These are phyloP conservation scores for Microchrysa polita DNA, from an alignment of 2,888 invertebrate species.

Conservation along the genomic window DNA sequence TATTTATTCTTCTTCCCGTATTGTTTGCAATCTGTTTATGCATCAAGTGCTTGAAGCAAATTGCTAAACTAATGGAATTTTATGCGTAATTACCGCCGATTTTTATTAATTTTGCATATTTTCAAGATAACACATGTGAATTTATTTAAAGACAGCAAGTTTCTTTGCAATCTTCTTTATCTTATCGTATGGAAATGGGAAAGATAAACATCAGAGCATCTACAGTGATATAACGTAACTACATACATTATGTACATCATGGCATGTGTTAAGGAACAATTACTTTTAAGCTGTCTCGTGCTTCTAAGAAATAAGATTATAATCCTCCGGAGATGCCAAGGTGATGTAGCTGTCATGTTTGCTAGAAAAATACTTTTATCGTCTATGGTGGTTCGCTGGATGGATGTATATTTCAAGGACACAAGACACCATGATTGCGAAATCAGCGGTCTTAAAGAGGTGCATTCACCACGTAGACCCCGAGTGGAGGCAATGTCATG, in stretches of 20 bases:
- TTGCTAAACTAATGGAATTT: conserved; percentile 41
- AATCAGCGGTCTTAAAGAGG: too few relatives aligned
- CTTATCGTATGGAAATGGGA: conserved; percentile 2
- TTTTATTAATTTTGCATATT: conserved; percentile 2
- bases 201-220: conserved; percentile 10
- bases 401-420: too few relatives aligned
- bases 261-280: conserved; percentile 1
- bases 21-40: conserved; percentile 6
- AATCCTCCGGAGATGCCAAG: conserved; percentile 25
- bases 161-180: conserved; percentile 23
- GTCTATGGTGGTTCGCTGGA: not conserved
- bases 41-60: conserved; percentile 12
- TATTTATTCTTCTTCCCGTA: not conserved
- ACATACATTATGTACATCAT: too few relatives aligned
- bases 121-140: not conserved
- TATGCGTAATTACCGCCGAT: conserved; percentile 34
- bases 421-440: too few relatives aligned
- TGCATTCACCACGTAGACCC: too few relatives aligned
- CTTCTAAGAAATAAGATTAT: conserved; percentile 16
- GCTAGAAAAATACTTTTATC: not conserved
- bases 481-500: too few relatives aligned
- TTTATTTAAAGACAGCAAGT: conserved; percentile 23
- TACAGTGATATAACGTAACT: not conserved
- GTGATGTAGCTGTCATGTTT: not conserved
- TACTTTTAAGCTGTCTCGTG: conserved; percentile 19